These are phyloP conservation scores for Cygnus olor DNA, from an alignment of 2,797 vertebrate genomes.

Conservation along the genomic window DNA sequence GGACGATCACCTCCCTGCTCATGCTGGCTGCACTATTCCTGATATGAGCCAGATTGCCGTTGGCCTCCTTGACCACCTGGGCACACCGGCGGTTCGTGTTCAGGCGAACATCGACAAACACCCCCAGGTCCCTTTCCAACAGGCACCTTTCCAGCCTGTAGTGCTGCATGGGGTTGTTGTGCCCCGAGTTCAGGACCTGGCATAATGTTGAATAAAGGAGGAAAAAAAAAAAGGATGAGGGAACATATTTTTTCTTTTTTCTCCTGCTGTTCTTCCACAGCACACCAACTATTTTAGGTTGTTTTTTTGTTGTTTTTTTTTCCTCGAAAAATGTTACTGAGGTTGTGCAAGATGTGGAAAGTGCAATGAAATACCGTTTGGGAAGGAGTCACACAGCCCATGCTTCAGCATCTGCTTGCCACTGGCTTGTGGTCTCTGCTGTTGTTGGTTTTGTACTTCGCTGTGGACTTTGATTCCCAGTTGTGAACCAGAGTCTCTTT, in stretches of 20 bases:
- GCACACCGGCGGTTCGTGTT: no score
- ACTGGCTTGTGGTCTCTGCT: background rate
- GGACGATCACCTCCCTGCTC: no score
- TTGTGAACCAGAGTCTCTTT: background rate
- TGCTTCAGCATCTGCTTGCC: background rate
- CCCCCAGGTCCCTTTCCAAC: no score
- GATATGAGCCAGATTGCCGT: no score
- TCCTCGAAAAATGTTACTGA: background rate
- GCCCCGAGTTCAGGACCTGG: no score
- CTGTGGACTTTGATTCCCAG: background rate
- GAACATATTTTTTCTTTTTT: background rate
- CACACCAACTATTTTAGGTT: background rate
- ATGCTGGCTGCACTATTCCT: no score
- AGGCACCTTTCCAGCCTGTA: no score
- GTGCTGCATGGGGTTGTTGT: no score
- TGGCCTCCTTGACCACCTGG: no score
- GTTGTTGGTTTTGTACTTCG: background rate
- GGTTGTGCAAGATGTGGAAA: background rate
- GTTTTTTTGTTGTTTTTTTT: background rate
- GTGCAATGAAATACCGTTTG: background rate
- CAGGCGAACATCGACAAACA: no score
- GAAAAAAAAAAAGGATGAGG: rapidly evolving
- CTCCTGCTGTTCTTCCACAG: background rate
- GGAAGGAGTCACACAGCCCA: background rate
- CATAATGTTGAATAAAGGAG: background rate